These are phyloP conservation scores for Clinocottus analis DNA, from an alignment of 2,113 vertebrate genomes.

Conservation along the genomic window DNA sequence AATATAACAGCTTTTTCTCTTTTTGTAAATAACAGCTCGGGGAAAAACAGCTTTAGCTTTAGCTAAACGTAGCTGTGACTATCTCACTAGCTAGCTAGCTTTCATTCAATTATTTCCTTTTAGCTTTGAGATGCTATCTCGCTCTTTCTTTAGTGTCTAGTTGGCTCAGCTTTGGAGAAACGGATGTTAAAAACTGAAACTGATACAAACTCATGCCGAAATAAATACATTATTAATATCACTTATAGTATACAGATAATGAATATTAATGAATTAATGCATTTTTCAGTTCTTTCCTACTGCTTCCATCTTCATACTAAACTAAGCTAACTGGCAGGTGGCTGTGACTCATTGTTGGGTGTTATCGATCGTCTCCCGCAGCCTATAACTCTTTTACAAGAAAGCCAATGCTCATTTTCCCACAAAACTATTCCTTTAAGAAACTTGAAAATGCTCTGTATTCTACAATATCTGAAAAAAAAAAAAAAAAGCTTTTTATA, in stretches of 20 bases:
- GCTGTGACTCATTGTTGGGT: background rate
- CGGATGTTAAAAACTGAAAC: background rate
- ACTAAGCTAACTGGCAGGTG: background rate
- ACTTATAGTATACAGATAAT: background rate
- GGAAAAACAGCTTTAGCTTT: background rate
- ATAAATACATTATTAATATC: background rate
- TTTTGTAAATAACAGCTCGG: background rate
- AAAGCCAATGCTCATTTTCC: background rate
- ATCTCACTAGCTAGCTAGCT: too few relatives aligned
- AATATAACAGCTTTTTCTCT: background rate
- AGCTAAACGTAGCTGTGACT: background rate
- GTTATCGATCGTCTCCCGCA: background rate
- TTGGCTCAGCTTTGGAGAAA: background rate
- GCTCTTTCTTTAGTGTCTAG: background rate
- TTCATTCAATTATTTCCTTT: background rate
- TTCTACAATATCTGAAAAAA: slow-evolving; percentile 4
- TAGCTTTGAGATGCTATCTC: background rate
- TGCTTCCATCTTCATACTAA: background rate
- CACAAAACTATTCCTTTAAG: background rate
- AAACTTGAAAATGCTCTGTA: slow-evolving; percentile 3
- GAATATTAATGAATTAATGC: background rate
- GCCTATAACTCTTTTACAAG: background rate
- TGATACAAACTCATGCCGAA: background rate
- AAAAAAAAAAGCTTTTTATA: slow-evolving; percentile 10
- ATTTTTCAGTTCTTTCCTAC: background rate